A percentile compares a stretch with the other conserved stretches of the same genome.
These are phyloP conservation scores for Meganola albula DNA, from an alignment of 2,888 invertebrate species.

Conservation along the genomic window DNA sequence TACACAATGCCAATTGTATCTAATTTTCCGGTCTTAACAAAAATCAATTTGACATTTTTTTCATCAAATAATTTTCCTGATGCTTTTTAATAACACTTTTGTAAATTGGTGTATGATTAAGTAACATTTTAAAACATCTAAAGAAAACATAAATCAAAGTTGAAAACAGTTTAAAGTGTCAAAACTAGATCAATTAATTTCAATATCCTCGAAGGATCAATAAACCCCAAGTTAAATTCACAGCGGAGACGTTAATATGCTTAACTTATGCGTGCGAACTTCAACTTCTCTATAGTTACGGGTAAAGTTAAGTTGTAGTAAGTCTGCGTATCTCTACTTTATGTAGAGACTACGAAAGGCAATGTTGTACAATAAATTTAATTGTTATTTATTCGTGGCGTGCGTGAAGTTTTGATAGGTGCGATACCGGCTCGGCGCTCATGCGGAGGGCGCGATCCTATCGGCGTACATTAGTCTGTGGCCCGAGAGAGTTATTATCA, in stretches of 20 bases:
- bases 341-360: too few species aligned
- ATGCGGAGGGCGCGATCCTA: conserved; percentile 42
- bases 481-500: conserved; percentile 58
- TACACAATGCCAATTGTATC: too few species aligned
- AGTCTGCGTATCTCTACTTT: conserved; percentile 40
- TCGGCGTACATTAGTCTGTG: conserved; percentile 45
- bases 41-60: too few species aligned
- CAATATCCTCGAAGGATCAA: conserved; percentile 50
- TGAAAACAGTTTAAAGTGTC: conserved; percentile 28
- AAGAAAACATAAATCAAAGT: conserved; percentile 20
- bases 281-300: conserved; percentile 53
- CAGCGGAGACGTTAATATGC: conserved; percentile 57
- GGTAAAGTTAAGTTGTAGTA: conserved; percentile 50
- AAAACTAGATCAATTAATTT: conserved; percentile 51
- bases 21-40: too few species aligned
- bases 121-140: too few species aligned
- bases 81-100: conserved; percentile 21
- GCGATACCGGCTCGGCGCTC: conserved; percentile 34
- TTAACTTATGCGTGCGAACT: conserved; percentile 62
- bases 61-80: too few species aligned
- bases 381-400: conserved; percentile 50
- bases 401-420: conserved; percentile 39
- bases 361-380: conserved; percentile 47
- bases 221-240: conserved; percentile 49
- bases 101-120: too few species aligned